phyloP scores from a whole-genome alignment of 2,113 vertebrate species.

The Amia ocellicauda region DNA sequence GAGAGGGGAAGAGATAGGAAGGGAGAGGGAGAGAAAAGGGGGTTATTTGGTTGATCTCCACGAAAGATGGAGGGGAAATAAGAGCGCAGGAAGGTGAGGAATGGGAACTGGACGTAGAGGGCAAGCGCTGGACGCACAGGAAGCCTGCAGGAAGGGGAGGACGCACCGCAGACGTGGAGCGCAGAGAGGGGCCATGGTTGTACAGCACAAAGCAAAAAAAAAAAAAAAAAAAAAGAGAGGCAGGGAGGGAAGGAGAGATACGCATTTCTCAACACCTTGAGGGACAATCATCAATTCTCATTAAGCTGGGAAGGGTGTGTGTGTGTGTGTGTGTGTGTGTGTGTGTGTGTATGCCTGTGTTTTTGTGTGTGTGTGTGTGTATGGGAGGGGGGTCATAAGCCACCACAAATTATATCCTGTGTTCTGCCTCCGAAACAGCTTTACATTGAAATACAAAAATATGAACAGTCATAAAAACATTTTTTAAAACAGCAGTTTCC shows the following conservation, averaged over 20 bases:
- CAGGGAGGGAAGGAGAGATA: conserved; percentile 35
- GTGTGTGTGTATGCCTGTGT: too few species aligned
- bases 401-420: too few species aligned
- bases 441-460: too few species aligned
- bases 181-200: conserved; percentile 41
- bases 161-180: conserved; percentile 21
- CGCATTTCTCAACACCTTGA: conserved; percentile 31
- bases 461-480: too few species aligned
- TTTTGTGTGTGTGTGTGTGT: too few species aligned
- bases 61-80: conserved; percentile 35
- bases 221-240: too few species aligned
- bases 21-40: conserved; percentile 46
- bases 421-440: too few species aligned
- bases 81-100: conserved; percentile 25
- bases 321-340: not conserved
- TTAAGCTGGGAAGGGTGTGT: not conserved
- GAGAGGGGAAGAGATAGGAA: conserved; percentile 30
- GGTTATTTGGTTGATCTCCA: conserved; percentile 37
- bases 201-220: conserved; percentile 42
- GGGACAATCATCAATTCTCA: conserved; percentile 25
- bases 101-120: too few species aligned
- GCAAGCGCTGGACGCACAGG: not conserved
- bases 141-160: not conserved
- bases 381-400: too few species aligned
- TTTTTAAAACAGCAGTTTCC: conserved; percentile 12